Evolutionary conservation across 1,140 invertebrate genomes (phyloP).

Genomic region (Chironomus tepperi): DNA sequence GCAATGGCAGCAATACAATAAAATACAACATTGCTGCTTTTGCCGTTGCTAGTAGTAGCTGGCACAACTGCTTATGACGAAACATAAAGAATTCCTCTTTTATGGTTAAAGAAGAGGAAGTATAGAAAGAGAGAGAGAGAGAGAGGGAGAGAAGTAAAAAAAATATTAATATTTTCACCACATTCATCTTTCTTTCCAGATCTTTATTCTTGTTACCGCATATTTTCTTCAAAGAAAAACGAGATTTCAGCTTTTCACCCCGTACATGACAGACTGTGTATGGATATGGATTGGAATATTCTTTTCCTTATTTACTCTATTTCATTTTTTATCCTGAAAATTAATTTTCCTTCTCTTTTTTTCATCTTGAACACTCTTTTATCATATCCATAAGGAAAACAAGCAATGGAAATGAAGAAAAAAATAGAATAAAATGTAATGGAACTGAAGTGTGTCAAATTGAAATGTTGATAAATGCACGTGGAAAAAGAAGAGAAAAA

Average conservation of each 20-base stretch:
- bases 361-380: not conserved
- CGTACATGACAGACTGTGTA: not conserved
- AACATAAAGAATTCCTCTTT: not conserved
- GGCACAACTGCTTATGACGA: not conserved
- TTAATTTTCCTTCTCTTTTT: not conserved
- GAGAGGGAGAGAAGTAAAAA: no score
- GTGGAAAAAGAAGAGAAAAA: not conserved
- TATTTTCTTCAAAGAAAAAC: not conserved
- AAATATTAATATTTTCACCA: slow-evolving; percentile 10
- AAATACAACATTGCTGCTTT: not conserved
- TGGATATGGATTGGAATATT: not conserved
- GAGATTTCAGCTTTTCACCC: not conserved
- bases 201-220: not conserved
- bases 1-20: not conserved
- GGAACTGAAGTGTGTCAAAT: not conserved
- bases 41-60: not conserved
- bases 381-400: no score
- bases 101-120: not conserved
- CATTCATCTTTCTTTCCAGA: slow-evolving; percentile 3
- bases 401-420: no score
- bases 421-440: not conserved
- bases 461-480: slow-evolving; percentile 14
- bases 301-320: not conserved
- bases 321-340: slow-evolving; percentile 1
- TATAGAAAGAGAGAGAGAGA: no score